phyloP scores from a whole-genome alignment of 2,888 invertebrate genomes.

The Euzetes globulus region DNA sequence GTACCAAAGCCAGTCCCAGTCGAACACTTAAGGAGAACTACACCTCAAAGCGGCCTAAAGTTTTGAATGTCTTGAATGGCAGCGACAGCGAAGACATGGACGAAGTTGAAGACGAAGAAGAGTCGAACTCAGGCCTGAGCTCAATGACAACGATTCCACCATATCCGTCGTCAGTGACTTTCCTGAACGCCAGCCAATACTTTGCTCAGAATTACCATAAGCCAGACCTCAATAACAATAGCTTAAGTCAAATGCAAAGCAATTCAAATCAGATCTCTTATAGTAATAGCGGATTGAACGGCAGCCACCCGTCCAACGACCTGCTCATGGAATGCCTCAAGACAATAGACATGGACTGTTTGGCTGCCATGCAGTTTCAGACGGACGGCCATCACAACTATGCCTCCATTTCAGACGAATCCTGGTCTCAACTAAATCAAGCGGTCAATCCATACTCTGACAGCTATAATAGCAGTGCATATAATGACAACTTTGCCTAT shows the following conservation, averaged over 20 bases:
- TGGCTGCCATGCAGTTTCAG: not conserved
- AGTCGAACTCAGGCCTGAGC: not conserved
- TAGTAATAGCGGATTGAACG: no score
- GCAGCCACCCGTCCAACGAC: not conserved
- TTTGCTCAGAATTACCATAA: not conserved
- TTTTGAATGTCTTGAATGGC: not conserved
- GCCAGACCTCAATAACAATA: not conserved
- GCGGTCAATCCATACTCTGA: no score
- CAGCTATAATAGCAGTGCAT: no score
- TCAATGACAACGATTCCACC: not conserved
- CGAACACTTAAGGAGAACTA: not conserved
- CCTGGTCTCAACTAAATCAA: no score
- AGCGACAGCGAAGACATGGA: not conserved
- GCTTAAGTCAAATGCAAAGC: not conserved
- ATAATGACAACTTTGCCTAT: no score
- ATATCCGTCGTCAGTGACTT: not conserved
- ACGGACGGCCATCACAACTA: not conserved
- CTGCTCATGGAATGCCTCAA: not conserved
- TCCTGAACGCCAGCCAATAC: not conserved
- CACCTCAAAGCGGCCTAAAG: not conserved
- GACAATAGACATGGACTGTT: not conserved
- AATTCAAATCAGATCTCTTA: not conserved
- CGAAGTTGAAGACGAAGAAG: not conserved
- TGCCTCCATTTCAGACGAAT: no score
- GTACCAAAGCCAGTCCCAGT: not conserved